Conservation (phyloP, 2,888 invertebrate species). For the Augochlorella aurata region DNA sequence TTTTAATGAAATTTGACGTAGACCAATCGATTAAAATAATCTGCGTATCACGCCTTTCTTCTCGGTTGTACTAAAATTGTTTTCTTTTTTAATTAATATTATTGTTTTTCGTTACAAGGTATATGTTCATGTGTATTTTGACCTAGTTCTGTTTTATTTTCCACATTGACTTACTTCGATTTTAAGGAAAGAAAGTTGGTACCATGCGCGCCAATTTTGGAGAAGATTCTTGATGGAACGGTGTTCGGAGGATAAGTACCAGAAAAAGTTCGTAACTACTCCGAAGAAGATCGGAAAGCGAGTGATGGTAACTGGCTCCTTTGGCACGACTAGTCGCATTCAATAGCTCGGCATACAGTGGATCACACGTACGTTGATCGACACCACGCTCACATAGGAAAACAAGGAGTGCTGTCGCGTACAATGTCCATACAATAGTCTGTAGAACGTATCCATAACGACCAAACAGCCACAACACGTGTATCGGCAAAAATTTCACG, state of each 20-base stretch:
- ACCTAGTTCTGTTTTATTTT: background rate
- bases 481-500: constrained; percentile 51
- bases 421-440: constrained; percentile 39
- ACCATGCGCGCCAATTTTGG: constrained; percentile 18
- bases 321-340: constrained; percentile 54
- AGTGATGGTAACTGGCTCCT: constrained; percentile 66
- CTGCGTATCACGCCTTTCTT: background rate
- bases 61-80: background rate
- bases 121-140: background rate
- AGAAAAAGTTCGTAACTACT: constrained; percentile 27
- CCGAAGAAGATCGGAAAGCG: constrained; percentile 66
- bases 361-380: constrained; percentile 31
- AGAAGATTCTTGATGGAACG: background rate
- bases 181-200: background rate
- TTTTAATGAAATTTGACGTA: constrained; percentile 15
- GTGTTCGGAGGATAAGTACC: background rate
- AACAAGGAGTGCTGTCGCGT: constrained; percentile 56
- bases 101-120: background rate
- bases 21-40: constrained; percentile 37
- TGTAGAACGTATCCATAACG: constrained; percentile 73
- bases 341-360: constrained; percentile 49
- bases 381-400: constrained; percentile 41
- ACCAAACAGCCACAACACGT: constrained; percentile 71
- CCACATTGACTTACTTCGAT: constrained; percentile 24
- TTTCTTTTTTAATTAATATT: constrained; percentile 10